These are phyloP conservation scores for Spinus pinus DNA, from an alignment of 2,797 vertebrate species.

Conservation along the genomic window DNA sequence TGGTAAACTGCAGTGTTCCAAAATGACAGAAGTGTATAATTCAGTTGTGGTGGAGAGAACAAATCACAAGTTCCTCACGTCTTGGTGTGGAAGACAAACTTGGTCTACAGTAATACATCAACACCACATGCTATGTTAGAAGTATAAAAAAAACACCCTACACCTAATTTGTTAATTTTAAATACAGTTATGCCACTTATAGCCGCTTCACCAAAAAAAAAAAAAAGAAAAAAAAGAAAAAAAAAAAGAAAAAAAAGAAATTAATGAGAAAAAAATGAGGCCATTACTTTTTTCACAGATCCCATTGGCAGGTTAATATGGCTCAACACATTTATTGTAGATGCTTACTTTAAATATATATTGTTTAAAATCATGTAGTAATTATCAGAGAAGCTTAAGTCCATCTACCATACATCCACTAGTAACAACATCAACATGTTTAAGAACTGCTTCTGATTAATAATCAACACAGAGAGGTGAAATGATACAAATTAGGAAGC, in stretches of 20 bases:
- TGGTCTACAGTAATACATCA: conserved; percentile 74
- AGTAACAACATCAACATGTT: conserved; percentile 74
- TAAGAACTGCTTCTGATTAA: conserved; percentile 70
- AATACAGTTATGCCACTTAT: conserved; percentile 75
- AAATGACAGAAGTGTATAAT: conserved; percentile 73
- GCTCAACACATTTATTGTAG: conserved; percentile 79
- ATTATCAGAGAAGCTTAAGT: conserved; percentile 76
- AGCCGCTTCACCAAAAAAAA: conserved; percentile 71
- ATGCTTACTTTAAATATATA: conserved; percentile 76
- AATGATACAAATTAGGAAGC: conserved; percentile 66
- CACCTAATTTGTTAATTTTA: conserved; percentile 66
- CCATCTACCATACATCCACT: conserved; percentile 76
- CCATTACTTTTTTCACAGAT: conserved; percentile 78
- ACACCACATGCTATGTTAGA: conserved; percentile 79
- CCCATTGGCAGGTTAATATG: conserved; percentile 82
- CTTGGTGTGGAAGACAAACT: conserved; percentile 77
- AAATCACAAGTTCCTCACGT: conserved; percentile 73
- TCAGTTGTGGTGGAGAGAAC: conserved; percentile 71
- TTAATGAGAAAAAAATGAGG: conserved; percentile 62
- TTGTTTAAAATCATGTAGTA: conserved; percentile 76
- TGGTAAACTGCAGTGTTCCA: conserved; percentile 79
- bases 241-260: not conserved
- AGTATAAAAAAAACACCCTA: conserved; percentile 71
- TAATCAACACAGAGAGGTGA: conserved; percentile 70
- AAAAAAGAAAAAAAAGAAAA: not conserved